Evolutionary conservation across 2,888 invertebrate genomes (phyloP).

Genomic region (Drosophila fulvimacula): DNA sequence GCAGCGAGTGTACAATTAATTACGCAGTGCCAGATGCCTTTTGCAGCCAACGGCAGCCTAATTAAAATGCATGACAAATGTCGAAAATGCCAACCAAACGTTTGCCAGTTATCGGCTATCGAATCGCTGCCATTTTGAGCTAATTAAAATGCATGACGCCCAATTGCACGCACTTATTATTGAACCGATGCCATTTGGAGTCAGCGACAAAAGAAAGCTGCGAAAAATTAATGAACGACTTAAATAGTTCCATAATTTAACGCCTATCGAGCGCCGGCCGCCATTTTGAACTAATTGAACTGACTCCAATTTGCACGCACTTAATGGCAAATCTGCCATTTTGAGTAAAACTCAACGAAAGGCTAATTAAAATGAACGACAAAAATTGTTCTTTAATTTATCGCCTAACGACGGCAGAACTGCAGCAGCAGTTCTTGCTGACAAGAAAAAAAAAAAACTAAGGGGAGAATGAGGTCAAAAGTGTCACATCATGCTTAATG

Average conservation of each 20-base stretch:
- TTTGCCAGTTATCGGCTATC: slow-evolving; percentile 54
- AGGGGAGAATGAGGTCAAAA: slow-evolving; percentile 74
- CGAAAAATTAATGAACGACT: slow-evolving; percentile 1
- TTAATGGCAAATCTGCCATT: neutral
- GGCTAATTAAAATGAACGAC: slow-evolving; percentile 14
- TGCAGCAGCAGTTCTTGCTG: slow-evolving; percentile 9
- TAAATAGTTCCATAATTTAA: neutral
- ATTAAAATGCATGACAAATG: slow-evolving; percentile 52
- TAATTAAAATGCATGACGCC: slow-evolving; percentile 5
- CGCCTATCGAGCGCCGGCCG: neutral
- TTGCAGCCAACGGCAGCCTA: slow-evolving; percentile 24
- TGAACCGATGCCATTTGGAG: slow-evolving; percentile 5
- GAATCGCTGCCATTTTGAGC: slow-evolving; percentile 32
- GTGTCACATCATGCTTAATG: slow-evolving; percentile 83
- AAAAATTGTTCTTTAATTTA: slow-evolving; percentile 1
- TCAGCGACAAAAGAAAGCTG: neutral
- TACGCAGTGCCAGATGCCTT: slow-evolving; percentile 30
- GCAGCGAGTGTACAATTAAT: slow-evolving; percentile 28
- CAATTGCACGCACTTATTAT: slow-evolving; percentile 6
- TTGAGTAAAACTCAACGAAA: slow-evolving; percentile 4
- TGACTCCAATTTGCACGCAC: slow-evolving; percentile 1
- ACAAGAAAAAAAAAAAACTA: neutral
- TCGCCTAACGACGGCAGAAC: slow-evolving; percentile 7
- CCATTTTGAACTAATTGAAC: slow-evolving; percentile 6
- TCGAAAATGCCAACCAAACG: slow-evolving; percentile 10